These are phyloP conservation scores for Brachyhypopomus occidentalis DNA, from an alignment of 2,113 vertebrate species.

Conservation along the genomic window DNA sequence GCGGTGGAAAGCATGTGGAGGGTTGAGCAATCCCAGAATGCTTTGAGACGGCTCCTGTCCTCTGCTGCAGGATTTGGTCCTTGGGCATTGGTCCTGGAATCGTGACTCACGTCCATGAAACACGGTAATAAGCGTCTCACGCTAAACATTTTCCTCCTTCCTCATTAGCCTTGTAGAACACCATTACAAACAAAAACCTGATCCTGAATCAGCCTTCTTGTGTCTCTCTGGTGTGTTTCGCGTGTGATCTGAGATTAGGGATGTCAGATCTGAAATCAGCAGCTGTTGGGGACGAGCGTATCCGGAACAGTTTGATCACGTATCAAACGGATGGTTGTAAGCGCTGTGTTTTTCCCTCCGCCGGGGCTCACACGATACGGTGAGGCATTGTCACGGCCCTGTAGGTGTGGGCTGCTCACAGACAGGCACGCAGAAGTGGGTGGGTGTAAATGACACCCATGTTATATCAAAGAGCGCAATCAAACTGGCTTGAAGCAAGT, in stretches of 20 bases:
- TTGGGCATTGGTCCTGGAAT: background rate
- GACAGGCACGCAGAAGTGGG: conserved; percentile 26
- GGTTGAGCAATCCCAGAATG: background rate
- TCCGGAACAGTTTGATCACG: background rate
- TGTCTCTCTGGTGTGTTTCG: background rate
- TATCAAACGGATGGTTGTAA: conserved; percentile 11
- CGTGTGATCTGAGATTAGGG: background rate
- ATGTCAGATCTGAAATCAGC: background rate
- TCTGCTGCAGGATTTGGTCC: background rate
- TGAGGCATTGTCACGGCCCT: background rate
- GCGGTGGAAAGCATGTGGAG: background rate
- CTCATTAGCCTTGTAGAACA: conserved; percentile 2
- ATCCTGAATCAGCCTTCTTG: background rate
- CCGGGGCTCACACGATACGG: background rate
- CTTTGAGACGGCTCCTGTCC: background rate
- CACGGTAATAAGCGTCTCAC: background rate
- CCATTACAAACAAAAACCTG: background rate
- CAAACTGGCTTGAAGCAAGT: conserved; percentile 9
- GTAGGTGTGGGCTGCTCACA: conserved; percentile 20
- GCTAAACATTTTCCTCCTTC: conserved; percentile 39
- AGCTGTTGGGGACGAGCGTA: background rate
- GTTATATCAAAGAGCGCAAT: conserved; percentile 27
- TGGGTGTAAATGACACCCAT: conserved; percentile 3
- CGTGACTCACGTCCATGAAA: conserved; percentile 23
- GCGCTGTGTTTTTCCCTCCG: background rate